These are phyloP conservation scores for Poecile atricapillus DNA, from an alignment of 2,113 vertebrate species.

Conservation along the genomic window DNA sequence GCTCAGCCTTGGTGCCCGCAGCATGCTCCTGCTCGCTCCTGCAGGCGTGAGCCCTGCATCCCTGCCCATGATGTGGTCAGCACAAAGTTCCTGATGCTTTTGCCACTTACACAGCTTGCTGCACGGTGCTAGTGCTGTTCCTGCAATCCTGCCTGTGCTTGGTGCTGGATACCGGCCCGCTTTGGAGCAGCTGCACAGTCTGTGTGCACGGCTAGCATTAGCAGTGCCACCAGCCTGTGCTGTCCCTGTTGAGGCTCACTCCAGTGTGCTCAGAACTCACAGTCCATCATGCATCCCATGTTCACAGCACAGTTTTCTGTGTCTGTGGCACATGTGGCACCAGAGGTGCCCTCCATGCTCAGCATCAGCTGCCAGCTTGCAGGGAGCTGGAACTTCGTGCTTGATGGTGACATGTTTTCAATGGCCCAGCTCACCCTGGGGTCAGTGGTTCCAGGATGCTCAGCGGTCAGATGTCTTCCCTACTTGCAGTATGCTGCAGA, in stretches of 20 bases:
- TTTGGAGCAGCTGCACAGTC: neutral
- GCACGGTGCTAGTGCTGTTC: neutral
- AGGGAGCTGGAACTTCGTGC: neutral
- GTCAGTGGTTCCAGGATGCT: accelerated
- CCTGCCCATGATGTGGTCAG: neutral
- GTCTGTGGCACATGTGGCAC: neutral
- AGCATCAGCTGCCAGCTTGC: accelerated
- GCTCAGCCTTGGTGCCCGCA: neutral
- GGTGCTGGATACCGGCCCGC: accelerated
- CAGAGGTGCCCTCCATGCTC: accelerated
- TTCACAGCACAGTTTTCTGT: neutral
- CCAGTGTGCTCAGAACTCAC: neutral
- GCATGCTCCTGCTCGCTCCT: accelerated
- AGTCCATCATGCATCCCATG: accelerated
- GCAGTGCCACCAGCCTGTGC: neutral
- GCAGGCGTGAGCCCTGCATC: accelerated
- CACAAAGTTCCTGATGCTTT: neutral
- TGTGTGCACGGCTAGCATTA: neutral
- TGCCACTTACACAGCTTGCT: neutral
- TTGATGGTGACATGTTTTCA: accelerated
- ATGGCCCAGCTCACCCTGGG: neutral
- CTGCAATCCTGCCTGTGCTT: neutral
- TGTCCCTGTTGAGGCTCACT: neutral
- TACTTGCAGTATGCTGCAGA: neutral
- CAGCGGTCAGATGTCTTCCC: accelerated